Conservation (phyloP, 1,140 invertebrate species). For the Sarcophaga bullata region DNA sequence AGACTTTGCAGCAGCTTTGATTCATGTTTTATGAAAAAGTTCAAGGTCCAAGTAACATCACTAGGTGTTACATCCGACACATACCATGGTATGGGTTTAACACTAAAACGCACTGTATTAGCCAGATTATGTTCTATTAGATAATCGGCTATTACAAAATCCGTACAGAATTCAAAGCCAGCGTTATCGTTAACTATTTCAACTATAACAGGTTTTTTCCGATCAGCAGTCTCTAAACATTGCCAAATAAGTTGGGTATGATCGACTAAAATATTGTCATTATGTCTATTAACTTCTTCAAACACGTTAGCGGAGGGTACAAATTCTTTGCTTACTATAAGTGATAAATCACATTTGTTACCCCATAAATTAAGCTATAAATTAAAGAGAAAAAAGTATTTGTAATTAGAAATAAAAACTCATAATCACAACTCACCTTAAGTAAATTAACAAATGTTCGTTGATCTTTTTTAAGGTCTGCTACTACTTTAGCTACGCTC, state of each 20-base stretch:
- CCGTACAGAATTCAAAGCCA: constrained; percentile 92
- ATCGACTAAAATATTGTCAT: constrained; percentile 78
- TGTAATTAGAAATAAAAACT: neutral
- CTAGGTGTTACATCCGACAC: constrained; percentile 86
- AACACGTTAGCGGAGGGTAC: constrained; percentile 71
- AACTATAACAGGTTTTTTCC: constrained; percentile 56
- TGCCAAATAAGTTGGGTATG: constrained; percentile 72
- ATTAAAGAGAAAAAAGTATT: neutral
- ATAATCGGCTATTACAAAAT: constrained; percentile 88
- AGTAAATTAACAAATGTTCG: constrained; percentile 69
- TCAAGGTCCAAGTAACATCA: constrained; percentile 81
- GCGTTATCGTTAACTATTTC: constrained; percentile 94
- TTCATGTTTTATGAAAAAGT: constrained; percentile 65
- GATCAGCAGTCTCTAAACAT: constrained; percentile 48
- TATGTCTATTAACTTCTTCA: constrained; percentile 72
- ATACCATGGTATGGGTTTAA: constrained; percentile 95
- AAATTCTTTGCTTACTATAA: constrained; percentile 76
- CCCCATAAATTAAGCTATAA: constrained; percentile 75
- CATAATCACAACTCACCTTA: constrained; percentile 64
- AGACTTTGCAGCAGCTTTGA: constrained; percentile 62
- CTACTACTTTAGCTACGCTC: constrained; percentile 66
- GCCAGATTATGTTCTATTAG: constrained; percentile 76
- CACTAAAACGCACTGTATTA: constrained; percentile 81
- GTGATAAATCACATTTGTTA: constrained; percentile 89
- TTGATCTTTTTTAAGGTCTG: constrained; percentile 54